Evolutionary conservation across 2,113 vertebrate species (phyloP), one percentile per base, ranked within the genome.

Genomic region (Nibea albiflora): DNA sequence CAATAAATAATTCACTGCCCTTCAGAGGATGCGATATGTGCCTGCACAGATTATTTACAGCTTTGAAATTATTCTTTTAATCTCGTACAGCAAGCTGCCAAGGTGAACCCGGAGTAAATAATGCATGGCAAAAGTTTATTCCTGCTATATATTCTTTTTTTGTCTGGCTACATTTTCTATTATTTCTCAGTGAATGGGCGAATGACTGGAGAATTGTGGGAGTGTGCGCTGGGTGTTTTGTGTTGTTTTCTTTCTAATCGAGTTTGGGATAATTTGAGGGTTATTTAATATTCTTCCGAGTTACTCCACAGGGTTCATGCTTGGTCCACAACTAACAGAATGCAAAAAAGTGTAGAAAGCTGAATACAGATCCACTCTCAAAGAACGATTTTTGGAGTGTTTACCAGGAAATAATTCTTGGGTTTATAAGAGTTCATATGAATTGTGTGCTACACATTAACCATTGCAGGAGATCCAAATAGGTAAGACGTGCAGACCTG

Each of bases 1-100:
- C 86, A 91, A 92, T 95, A 94, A 95, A 95, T 95, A 94, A 94
- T 95, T 95, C 93, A 95, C 93, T 91, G 90, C 86, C 90, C 91
- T 94, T 94, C 91, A 92, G 90, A 93, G 84, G 90, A 86, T 89
- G 85, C 90, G 87, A 92, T 93, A 89, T 93, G 93, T 90, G 89
- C 86, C 90, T 89, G 85, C 83, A 88, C 93, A 68, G 92, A 94
- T 95, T 95, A 94, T 95, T 94, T 94, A 94, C 92, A 92, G 87
- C 82, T 93, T 89, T 90, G 84, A 95, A 94, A 94, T 94, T 83
- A 90, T 93, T 91, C 85, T 92, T 94, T 93, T 93, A 93, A 92
- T 93, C 91, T 93, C 75, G 49, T 85, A 67, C 83, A 87, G 84
- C 83, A 73, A 90, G 87, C 73, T 89, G 90, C 91, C 90, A 94